Conservation (phyloP, 2,888 invertebrate species). For the Hartigia nigra region DNA sequence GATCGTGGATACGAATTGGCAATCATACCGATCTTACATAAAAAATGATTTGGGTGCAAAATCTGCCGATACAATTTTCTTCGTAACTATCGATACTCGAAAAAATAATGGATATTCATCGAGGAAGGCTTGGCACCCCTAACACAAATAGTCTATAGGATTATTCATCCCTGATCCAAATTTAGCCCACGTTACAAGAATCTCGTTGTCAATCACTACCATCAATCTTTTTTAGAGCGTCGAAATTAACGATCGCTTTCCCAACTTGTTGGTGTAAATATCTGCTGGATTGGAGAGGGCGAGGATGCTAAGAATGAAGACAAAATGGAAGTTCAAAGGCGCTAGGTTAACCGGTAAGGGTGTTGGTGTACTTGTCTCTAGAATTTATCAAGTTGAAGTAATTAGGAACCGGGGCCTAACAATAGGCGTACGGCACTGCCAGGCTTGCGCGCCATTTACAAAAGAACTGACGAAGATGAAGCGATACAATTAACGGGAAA, state of each 20-base stretch:
- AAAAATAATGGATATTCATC: background rate
- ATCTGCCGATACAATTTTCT: background rate
- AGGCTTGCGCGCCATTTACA: background rate
- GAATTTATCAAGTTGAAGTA: background rate
- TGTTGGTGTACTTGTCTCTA: background rate
- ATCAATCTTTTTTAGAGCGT: background rate
- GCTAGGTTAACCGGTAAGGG: background rate
- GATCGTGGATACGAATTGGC: background rate
- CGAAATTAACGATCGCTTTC: background rate
- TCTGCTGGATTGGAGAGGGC: background rate
- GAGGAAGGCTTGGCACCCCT: background rate
- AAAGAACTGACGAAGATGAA: slow-evolving; percentile 14
- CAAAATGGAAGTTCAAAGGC: background rate
- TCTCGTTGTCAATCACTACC: background rate
- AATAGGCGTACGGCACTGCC: background rate
- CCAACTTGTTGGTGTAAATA: background rate
- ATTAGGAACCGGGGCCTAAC: background rate
- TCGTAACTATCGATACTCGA: background rate
- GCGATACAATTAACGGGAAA: slow-evolving; percentile 16
- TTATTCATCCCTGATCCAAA: background rate
- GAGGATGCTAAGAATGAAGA: background rate
- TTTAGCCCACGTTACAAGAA: background rate
- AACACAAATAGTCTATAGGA: background rate
- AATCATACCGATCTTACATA: background rate
- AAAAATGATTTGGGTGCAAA: background rate